A percentile compares a stretch with the other conserved stretches of the same genome.
Conservation (phyloP, 1,140 invertebrate genomes). For the Drosophila tropicalis region DNA sequence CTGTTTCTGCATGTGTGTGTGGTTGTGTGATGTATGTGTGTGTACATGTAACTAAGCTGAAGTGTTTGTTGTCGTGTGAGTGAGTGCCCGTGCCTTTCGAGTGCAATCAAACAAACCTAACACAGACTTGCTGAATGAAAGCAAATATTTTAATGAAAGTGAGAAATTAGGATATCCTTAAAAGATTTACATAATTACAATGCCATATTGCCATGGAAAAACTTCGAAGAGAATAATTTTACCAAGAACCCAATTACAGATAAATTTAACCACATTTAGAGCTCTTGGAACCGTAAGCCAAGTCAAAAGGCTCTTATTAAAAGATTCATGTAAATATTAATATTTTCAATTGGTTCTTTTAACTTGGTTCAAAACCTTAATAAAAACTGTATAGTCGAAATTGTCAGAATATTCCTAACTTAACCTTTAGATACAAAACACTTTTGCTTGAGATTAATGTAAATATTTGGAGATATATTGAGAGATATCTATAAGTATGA, state of each 20-base stretch:
- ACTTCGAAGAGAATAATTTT: neutral
- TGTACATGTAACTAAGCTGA: slow-evolving; percentile 20
- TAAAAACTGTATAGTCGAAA: too few relatives aligned
- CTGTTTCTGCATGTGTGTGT: neutral
- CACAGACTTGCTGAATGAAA: slow-evolving; percentile 26
- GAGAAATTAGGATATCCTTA: neutral
- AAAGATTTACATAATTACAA: neutral
- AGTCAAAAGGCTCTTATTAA: too few relatives aligned
- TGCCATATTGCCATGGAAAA: neutral
- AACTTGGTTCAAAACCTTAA: too few relatives aligned
- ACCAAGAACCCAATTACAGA: neutral
- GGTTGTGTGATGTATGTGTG: neutral
- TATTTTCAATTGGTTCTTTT: too few relatives aligned
- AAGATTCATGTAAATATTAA: too few relatives aligned
- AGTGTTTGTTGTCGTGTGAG: slow-evolving; percentile 47
- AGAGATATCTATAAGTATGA: too few relatives aligned
- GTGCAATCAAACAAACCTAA: slow-evolving; percentile 67
- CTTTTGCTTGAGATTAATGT: too few relatives aligned
- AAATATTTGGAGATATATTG: too few relatives aligned
- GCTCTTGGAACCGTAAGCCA: too few relatives aligned
- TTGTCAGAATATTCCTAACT: too few relatives aligned
- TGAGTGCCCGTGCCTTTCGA: slow-evolving; percentile 65
- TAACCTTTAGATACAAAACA: too few relatives aligned
- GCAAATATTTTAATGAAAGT: neutral
- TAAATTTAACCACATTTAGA: neutral